Base-by-base conservation (phyloP, 1,140 invertebrate species). In the Anagrus nilaparvatae region DNA sequence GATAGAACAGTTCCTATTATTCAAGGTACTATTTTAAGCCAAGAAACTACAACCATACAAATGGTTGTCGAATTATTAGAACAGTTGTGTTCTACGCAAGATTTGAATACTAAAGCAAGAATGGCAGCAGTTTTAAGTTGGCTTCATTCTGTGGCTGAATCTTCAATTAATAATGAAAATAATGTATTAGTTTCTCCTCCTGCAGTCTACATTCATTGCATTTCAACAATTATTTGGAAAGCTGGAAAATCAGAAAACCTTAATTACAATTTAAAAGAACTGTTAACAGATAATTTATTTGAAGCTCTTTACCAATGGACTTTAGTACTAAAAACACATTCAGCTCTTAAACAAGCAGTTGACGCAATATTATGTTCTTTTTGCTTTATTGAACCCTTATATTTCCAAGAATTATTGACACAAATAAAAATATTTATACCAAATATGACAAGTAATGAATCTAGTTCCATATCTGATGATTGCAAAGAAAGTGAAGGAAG, bases 151-250 rank as follows among this genome's bases (percentile, higher is more conserved):
- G 71, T 71, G 14, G 74, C 76, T 3, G 64, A 63, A 36, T 62
- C 61, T 34, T 48, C 44, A 37, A 60, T 37, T 21, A 51, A 43
- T 21, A 48, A 44, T 24, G 54, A 44, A 44, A 60, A 52, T 48
- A 27, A 12, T 14, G 13, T 20, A 13, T 14, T 19, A n/a, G 55
- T 56, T 50, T 68, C 52, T 48, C 66, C 61, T 19, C 63, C 70
- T 24, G 69, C 79, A 3, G 64, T 72, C 24, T 78, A 76, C 47
- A 67, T 84, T 29, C 79, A 82, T 41, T 82, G 79, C 46, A 74
- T 85, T 35, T 79, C 83, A 13, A 79, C 86, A 23, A 82, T 92
- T 13, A 65, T 94, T 44, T 92, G 88, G 87, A 75, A 78, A 40
- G 72, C 80, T 17, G 77, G 83, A 54, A 71, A 79, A 43, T 67